Evolutionary conservation across 2,888 invertebrate species (phyloP).

Genomic region (Synanthedon vespiformis): DNA sequence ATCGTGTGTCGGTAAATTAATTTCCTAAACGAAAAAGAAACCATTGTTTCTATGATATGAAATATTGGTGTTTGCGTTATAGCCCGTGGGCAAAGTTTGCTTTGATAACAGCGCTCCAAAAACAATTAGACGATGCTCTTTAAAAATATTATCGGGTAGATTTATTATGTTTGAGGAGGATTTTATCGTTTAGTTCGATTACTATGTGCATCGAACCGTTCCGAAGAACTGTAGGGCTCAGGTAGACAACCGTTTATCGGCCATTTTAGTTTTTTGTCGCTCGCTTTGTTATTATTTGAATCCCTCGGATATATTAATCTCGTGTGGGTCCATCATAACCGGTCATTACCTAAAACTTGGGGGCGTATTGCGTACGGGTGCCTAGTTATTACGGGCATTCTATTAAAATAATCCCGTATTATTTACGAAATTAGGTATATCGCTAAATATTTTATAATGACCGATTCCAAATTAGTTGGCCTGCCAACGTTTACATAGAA

Average conservation of each 20-base stretch:
- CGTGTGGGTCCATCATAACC: constrained; percentile 55
- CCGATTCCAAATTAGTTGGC: constrained; percentile 42
- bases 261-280: constrained; percentile 62
- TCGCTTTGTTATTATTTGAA: constrained; percentile 58
- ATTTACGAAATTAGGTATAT: constrained; percentile 65
- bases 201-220: constrained; percentile 27
- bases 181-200: constrained; percentile 52
- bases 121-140: constrained; percentile 58
- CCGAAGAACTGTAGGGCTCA: constrained; percentile 35
- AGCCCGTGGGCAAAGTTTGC: constrained; percentile 31
- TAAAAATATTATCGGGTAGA: constrained; percentile 53
- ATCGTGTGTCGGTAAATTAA: constrained; percentile 9
- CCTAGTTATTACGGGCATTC: constrained; percentile 64
- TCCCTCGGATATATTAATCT: constrained; percentile 67
- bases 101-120: constrained; percentile 53
- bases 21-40: constrained; percentile 8
- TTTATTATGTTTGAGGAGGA: constrained; percentile 64
- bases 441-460: constrained; percentile 71
- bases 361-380: constrained; percentile 65
- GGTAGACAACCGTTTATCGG: constrained; percentile 62
- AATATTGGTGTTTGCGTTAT: constrained; percentile 9
- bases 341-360: constrained; percentile 63
- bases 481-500: constrained; percentile 43
- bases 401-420: constrained; percentile 63
- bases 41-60: constrained; percentile 22